phyloP scores from a whole-genome alignment of 2,888 invertebrate genomes.

The Drosophila atroscutellata region DNA sequence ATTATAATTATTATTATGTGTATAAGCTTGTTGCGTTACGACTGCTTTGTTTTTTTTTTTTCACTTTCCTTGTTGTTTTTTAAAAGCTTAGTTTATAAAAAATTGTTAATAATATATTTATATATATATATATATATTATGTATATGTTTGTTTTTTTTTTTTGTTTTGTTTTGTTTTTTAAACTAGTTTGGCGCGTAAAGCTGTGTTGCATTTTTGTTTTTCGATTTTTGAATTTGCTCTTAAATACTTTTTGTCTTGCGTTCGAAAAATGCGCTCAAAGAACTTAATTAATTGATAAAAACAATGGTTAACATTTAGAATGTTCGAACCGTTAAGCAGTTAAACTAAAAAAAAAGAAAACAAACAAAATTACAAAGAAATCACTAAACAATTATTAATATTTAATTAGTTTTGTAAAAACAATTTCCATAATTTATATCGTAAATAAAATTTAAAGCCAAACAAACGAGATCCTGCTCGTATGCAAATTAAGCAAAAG shows the following conservation, averaged over 20 bases:
- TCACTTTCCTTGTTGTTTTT: slow-evolving; percentile 35
- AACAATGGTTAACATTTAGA: slow-evolving; percentile 75
- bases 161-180: slow-evolving; percentile 59
- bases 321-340: slow-evolving; percentile 63
- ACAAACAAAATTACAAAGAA: slow-evolving; percentile 40
- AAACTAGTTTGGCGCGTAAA: slow-evolving; percentile 79
- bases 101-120: slow-evolving; percentile 52
- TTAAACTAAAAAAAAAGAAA: slow-evolving; percentile 25
- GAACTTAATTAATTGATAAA: slow-evolving; percentile 72
- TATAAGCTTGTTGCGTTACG: slow-evolving; percentile 62
- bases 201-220: slow-evolving; percentile 65
- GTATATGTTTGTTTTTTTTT: slow-evolving; percentile 30
- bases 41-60: slow-evolving; percentile 27
- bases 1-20: slow-evolving; percentile 51
- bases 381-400: slow-evolving; percentile 48
- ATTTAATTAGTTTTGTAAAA: slow-evolving; percentile 58
- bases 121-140: slow-evolving; percentile 41
- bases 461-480: slow-evolving; percentile 84
- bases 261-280: slow-evolving; percentile 70
- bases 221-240: slow-evolving; percentile 62
- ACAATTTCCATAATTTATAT: slow-evolving; percentile 54
- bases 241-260: slow-evolving; percentile 74
- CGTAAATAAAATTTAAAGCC: slow-evolving; percentile 79
- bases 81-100: slow-evolving; percentile 65
- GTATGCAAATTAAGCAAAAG: slow-evolving; percentile 74